Percentiles rank a stretch among this genome's conserved stretches.
Evolutionary conservation across 2,888 invertebrate species (phyloP).

Genomic region (Ophioninae sp.): DNA sequence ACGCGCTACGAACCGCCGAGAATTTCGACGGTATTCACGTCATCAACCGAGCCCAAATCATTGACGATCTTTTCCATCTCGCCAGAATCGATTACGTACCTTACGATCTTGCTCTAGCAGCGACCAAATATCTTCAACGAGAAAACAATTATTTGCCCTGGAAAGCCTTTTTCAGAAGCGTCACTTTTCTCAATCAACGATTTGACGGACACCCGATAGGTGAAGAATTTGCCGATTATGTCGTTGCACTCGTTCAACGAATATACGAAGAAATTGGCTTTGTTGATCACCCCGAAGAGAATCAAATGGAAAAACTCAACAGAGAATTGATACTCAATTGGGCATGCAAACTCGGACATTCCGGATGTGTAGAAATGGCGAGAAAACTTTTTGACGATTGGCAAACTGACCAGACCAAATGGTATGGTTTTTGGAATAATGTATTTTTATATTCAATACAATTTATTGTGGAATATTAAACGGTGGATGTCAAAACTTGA

Average conservation of each 20-base stretch:
- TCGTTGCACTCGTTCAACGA: conserved; percentile 81
- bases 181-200: conserved; percentile 77
- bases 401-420: conserved; percentile 14
- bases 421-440: conserved; percentile 57
- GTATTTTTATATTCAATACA: too few species aligned
- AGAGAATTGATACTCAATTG: conserved; percentile 85
- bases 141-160: conserved; percentile 91
- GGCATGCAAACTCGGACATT: conserved; percentile 85
- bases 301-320: conserved; percentile 84
- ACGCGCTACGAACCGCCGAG: conserved; percentile 79
- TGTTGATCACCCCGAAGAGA: conserved; percentile 81
- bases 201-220: conserved; percentile 63
- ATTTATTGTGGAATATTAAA: too few species aligned
- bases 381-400: conserved; percentile 77
- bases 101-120: conserved; percentile 85
- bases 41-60: conserved; percentile 89
- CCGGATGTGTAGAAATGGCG: conserved; percentile 83
- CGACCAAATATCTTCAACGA: conserved; percentile 86
- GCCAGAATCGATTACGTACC: conserved; percentile 86
- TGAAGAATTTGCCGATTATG: conserved; percentile 61
- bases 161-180: conserved; percentile 82
- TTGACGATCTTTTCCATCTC: conserved; percentile 90
- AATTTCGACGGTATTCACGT: conserved; percentile 82
- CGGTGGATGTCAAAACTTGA: too few species aligned
- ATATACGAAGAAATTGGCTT: conserved; percentile 83